Percentiles rank a stretch among this genome's conserved stretches.
Evolutionary conservation across 2,797 vertebrate genomes (phyloP).

Genomic region (Percopsis omiscomaycus): DNA sequence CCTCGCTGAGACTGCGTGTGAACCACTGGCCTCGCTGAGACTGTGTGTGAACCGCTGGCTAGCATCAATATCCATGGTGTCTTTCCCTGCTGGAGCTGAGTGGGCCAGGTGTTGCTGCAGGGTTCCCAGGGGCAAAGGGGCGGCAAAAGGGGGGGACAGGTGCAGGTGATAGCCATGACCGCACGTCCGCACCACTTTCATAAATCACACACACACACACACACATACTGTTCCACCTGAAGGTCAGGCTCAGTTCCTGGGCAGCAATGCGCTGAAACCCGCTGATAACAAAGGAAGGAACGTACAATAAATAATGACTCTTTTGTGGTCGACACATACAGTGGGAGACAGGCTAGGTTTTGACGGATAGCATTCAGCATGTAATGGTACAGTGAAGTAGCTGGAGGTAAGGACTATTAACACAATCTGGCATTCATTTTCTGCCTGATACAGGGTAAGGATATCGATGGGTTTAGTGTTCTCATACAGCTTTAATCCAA

Average conservation of each 20-base stretch:
- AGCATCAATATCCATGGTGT: conserved; percentile 43
- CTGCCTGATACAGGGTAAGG: too few relatives aligned
- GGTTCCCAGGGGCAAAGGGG: conserved; percentile 42
- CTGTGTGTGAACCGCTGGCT: conserved; percentile 38
- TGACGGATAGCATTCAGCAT: too few relatives aligned
- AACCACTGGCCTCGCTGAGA: conserved; percentile 32
- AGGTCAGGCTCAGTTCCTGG: conserved; percentile 45
- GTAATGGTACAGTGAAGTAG: too few relatives aligned
- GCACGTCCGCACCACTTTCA: conserved; percentile 40
- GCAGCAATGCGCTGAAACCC: conserved; percentile 21
- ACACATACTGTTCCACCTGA: conserved; percentile 28
- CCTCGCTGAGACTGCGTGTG: conserved; percentile 22
- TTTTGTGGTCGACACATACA: too few relatives aligned
- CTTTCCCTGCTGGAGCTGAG: conserved; percentile 46
- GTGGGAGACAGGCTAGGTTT: too few relatives aligned
- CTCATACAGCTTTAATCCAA: too few relatives aligned
- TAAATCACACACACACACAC: conserved; percentile 48
- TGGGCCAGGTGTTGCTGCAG: conserved; percentile 63
- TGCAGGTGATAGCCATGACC: conserved; percentile 68
- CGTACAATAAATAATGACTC: background rate
- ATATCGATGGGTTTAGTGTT: too few relatives aligned
- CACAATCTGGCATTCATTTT: too few relatives aligned
- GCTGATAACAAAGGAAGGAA: background rate
- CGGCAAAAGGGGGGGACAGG: conserved; percentile 18
- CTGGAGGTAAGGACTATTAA: too few relatives aligned